Evolutionary conservation across 2,113 vertebrate genomes (phyloP).

Genomic region (Acanthochromis polyacanthus): DNA sequence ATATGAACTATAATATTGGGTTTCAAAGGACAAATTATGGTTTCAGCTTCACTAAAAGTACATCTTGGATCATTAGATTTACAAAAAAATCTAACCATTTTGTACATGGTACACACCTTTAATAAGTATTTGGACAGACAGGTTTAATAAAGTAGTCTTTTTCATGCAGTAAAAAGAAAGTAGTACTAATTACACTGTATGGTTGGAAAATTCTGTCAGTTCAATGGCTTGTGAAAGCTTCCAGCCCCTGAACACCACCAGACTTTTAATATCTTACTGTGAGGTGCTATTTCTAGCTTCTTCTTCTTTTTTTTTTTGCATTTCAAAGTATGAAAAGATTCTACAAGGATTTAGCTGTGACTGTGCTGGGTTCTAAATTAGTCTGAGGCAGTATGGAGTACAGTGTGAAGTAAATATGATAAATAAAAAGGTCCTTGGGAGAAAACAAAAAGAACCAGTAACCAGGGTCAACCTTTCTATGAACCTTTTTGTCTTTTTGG

Average conservation of each 20-base stretch:
- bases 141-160: constrained; percentile 16
- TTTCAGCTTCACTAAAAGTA: constrained; percentile 24
- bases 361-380: constrained; percentile 44
- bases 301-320: constrained; percentile 48
- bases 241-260: constrained; percentile 39
- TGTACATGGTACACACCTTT: constrained; percentile 7
- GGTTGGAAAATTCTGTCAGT: constrained; percentile 32
- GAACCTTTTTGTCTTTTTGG: constrained; percentile 13
- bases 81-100: neutral
- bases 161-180: constrained; percentile 20
- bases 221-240: constrained; percentile 34
- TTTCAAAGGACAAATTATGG: constrained; percentile 7
- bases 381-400: constrained; percentile 22
- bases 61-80: neutral
- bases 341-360: constrained; percentile 43
- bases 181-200: constrained; percentile 33
- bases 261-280: constrained; percentile 52
- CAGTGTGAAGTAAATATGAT: constrained; percentile 37
- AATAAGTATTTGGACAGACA: constrained; percentile 21
- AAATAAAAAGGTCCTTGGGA: constrained; percentile 41
- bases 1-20: neutral
- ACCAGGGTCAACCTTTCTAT: constrained; percentile 8
- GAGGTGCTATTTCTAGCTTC: constrained; percentile 51
- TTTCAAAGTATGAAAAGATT: constrained; percentile 62
- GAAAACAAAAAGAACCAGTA: neutral